Percentiles rank a stretch among this genome's conserved stretches.
Conservation (phyloP, 2,888 invertebrate genomes). For the Hydriomena furcata region DNA sequence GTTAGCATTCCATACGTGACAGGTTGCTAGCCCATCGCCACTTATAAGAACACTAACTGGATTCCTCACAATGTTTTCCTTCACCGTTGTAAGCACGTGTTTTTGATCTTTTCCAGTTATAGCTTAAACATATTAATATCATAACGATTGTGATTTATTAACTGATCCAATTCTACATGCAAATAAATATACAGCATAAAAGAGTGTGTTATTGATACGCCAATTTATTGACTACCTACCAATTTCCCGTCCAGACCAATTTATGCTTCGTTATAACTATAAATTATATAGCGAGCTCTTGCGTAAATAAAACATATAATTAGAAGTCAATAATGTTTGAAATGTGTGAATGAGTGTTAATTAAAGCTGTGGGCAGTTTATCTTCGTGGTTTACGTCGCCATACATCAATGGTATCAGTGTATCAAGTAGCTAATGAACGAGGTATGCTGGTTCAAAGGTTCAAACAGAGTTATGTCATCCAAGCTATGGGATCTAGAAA, state of each 20-base stretch:
- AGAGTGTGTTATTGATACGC: slow-evolving; percentile 14
- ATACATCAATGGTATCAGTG: slow-evolving; percentile 18
- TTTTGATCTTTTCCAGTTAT: background rate
- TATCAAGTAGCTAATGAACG: background rate
- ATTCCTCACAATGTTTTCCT: too few relatives aligned
- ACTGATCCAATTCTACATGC: slow-evolving; percentile 1
- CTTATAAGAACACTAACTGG: too few relatives aligned
- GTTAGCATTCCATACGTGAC: too few relatives aligned
- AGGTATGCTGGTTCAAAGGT: background rate
- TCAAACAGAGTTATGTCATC: background rate
- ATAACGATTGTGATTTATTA: slow-evolving; percentile 11
- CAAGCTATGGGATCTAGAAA: background rate
- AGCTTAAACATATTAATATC: background rate
- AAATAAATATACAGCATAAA: slow-evolving; percentile 1
- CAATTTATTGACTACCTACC: slow-evolving; percentile 16
- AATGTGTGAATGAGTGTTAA: slow-evolving; percentile 46
- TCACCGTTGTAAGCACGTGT: too few relatives aligned
- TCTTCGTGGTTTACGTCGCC: slow-evolving; percentile 33
- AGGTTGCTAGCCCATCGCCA: too few relatives aligned
- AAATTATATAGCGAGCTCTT: slow-evolving; percentile 25
- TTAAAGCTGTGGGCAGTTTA: slow-evolving; percentile 45
- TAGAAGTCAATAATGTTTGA: slow-evolving; percentile 39
- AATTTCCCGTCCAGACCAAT: slow-evolving; percentile 31
- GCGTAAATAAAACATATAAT: slow-evolving; percentile 34
- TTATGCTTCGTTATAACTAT: slow-evolving; percentile 32